Base-by-base conservation (phyloP, 53 echinoderm and acorn worm species). In the Holothuria scabra region DNA sequence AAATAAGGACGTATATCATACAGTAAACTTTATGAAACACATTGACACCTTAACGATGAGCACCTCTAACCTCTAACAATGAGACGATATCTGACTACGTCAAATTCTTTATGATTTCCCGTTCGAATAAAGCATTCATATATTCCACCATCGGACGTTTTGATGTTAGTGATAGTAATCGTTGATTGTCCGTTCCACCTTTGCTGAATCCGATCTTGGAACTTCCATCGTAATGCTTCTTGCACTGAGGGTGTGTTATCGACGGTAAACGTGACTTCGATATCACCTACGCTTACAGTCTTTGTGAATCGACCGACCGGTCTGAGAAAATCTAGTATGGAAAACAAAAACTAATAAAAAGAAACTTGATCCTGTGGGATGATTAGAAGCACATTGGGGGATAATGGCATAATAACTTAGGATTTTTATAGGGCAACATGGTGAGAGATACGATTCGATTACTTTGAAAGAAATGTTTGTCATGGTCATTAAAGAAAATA, bases 291-390 rank as follows among this genome's bases (percentile, higher is more conserved):
- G 32, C 78, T 78, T 4, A 78, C 78, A 9, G 78, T 78, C 20
- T 78, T 78, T 14, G 78, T 78, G 30, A 78, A 78, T 14, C 78
- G 78, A 57, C 78, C 78, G 19, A 78, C 59, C 1, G 78, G 78
- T 6, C 5, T 52, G 28, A 78, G 3, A 56, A 49, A 31, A 25
- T 56, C 78, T 78, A 20, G 16, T 38, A n/a, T n/a, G n/a, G n/a
- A n/a, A n/a, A n/a, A n/a, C n/a, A n/a, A n/a, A n/a, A n/a, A n/a
- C n/a, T n/a, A 35, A n/a, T 34, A 20, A 70, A 10, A 41, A 64
- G 13, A 64, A 26, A 28, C 0, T 8, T 64, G 13, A 64, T 64
- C 12, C 5, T 64, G 12, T n/a, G n/a, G n/a, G n/a, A 64, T 35
- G 22, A 70, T n/a, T n/a, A 52, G 12, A 52, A 52, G 14, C 52